A percentile compares a stretch with the other conserved stretches of the same genome.
These are phyloP conservation scores for Aricia artaxerxes DNA, from an alignment of 2,888 invertebrate species.

Conservation along the genomic window DNA sequence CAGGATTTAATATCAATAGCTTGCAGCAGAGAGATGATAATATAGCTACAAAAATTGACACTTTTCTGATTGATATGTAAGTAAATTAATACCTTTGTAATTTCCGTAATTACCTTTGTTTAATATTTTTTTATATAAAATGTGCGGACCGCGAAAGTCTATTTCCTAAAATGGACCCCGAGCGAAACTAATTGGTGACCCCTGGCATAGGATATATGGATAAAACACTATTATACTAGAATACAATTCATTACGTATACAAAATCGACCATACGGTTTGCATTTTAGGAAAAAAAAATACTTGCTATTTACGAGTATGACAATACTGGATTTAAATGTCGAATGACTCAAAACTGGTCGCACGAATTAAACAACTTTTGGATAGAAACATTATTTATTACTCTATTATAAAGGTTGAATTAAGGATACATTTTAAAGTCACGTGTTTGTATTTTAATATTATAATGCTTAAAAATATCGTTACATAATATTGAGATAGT, in stretches of 20 bases:
- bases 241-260: neutral
- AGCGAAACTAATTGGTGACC: no score
- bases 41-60: no score
- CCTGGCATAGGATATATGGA: no score
- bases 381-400: neutral
- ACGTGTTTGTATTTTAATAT: neutral
- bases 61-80: no score
- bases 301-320: constrained; percentile 1
- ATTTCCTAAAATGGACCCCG: no score
- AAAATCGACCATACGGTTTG: neutral
- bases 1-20: no score
- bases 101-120: no score
- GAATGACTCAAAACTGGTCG: constrained; percentile 19
- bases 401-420: neutral
- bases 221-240: neutral
- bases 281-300: neutral
- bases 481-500: no score
- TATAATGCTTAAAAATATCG: neutral
- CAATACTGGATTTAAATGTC: constrained; percentile 20
- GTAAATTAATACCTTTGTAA: no score
- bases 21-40: no score
- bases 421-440: neutral
- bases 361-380: neutral
- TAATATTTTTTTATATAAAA: no score
- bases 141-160: no score